phyloP scores from a whole-genome alignment of 2,797 vertebrate species.

The Champsocephalus esox region DNA sequence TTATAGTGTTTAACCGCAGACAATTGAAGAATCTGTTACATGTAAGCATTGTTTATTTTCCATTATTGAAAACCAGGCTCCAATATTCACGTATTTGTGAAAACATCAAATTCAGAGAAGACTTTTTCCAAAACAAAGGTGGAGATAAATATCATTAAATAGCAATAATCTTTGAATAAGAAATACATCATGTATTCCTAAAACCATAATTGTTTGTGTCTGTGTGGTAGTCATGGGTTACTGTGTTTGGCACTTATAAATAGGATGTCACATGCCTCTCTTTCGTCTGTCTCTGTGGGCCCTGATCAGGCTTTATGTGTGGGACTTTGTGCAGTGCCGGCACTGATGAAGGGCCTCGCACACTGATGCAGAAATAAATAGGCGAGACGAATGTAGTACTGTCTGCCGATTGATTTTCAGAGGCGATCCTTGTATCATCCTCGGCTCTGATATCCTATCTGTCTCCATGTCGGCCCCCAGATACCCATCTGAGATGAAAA shows the following conservation, averaged over 20 bases:
- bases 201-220: not conserved
- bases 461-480: conserved; percentile 71
- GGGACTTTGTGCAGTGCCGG: conserved; percentile 39
- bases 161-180: not conserved
- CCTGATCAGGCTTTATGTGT: conserved; percentile 34
- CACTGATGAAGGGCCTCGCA: conserved; percentile 57
- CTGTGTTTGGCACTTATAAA: conserved; percentile 11
- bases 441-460: conserved; percentile 80
- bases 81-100: too few relatives aligned
- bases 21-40: too few relatives aligned
- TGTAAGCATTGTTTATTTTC: too few relatives aligned
- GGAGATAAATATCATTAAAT: not conserved
- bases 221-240: conserved; percentile 5
- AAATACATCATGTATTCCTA: not conserved
- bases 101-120: too few relatives aligned
- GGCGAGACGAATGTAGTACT: conserved; percentile 62
- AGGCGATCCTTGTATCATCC: conserved; percentile 77
- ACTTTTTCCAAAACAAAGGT: too few relatives aligned
- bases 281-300: conserved; percentile 12
- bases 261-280: conserved; percentile 3
- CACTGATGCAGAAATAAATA: conserved; percentile 69
- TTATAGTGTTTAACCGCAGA: too few relatives aligned
- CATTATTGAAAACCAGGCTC: too few relatives aligned
- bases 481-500: conserved; percentile 80
- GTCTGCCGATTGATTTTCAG: conserved; percentile 80